Evolutionary conservation across 2,888 invertebrate genomes (phyloP).

Genomic region (Fragum whitleyi): DNA sequence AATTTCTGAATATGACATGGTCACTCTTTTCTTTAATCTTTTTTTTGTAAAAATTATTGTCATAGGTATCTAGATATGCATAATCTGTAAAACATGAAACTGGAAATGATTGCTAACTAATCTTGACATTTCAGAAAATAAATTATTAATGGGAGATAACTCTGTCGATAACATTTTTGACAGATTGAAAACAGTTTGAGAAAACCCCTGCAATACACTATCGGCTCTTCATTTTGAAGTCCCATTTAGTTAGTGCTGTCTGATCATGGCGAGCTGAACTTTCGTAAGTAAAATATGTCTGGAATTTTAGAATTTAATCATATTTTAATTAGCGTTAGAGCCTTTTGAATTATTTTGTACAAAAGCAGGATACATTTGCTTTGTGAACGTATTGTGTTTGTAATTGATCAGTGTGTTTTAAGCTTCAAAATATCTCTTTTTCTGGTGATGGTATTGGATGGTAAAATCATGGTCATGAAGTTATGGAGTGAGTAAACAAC

Average conservation of each 20-base stretch:
- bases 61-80: too few species aligned
- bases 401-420: background rate
- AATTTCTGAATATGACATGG: too few species aligned
- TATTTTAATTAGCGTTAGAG: background rate
- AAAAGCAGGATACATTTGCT: background rate
- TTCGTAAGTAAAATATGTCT: slow-evolving; percentile 67
- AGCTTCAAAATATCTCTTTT: background rate
- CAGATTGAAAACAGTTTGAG: slow-evolving; percentile 45
- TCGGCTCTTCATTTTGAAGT: background rate
- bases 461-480: slow-evolving; percentile 1
- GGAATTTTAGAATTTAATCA: slow-evolving; percentile 37
- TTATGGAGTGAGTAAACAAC: slow-evolving; percentile 2
- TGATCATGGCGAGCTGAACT: slow-evolving; percentile 72
- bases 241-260: slow-evolving; percentile 62
- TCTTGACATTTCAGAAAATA: too few species aligned
- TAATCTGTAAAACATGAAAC: too few species aligned
- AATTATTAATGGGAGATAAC: slow-evolving; percentile 36
- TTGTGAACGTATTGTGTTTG: background rate
- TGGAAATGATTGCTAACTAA: too few species aligned
- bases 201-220: slow-evolving; percentile 39
- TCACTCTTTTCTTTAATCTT: too few species aligned
- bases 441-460: background rate
- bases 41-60: too few species aligned
- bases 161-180: slow-evolving; percentile 27
- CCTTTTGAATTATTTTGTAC: background rate